phyloP scores from a whole-genome alignment of 2,797 vertebrate genomes.

The Spinus olivaceus region DNA sequence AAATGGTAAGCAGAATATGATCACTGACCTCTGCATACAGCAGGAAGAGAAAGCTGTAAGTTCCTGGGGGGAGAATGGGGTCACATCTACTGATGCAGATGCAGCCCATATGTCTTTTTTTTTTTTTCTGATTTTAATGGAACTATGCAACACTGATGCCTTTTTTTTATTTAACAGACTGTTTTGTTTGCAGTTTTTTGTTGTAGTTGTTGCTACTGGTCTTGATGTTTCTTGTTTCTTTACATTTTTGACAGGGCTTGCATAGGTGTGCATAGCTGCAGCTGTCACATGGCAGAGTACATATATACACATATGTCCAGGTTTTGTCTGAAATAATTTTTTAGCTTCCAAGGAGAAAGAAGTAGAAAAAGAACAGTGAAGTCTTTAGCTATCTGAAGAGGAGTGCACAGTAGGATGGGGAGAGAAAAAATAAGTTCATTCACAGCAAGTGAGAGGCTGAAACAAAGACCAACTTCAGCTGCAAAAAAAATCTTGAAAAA shows the following conservation, averaged over 20 bases:
- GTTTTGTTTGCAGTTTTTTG: not conserved
- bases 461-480: not conserved
- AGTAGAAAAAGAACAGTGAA: not conserved
- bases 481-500: not conserved
- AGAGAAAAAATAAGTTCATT: not conserved
- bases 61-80: not conserved
- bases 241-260: not conserved
- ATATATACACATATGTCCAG: not conserved
- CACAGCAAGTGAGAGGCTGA: not conserved
- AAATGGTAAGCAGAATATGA: not conserved
- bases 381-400: not conserved
- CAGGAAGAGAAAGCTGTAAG: not conserved
- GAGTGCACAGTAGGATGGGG: not conserved
- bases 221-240: not conserved
- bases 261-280: not conserved
- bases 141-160: not conserved
- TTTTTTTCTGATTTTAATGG: not conserved
- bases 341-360: not conserved
- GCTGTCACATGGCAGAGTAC: not conserved
- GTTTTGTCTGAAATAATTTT: not conserved
- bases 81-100: not conserved
- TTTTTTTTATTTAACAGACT: not conserved
- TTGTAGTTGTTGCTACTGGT: not conserved
- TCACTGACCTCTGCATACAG: not conserved
- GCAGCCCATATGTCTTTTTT: constrained; percentile 3